Conservation (phyloP, 2,888 invertebrate genomes). For the Caenorhabditis sp. region DNA sequence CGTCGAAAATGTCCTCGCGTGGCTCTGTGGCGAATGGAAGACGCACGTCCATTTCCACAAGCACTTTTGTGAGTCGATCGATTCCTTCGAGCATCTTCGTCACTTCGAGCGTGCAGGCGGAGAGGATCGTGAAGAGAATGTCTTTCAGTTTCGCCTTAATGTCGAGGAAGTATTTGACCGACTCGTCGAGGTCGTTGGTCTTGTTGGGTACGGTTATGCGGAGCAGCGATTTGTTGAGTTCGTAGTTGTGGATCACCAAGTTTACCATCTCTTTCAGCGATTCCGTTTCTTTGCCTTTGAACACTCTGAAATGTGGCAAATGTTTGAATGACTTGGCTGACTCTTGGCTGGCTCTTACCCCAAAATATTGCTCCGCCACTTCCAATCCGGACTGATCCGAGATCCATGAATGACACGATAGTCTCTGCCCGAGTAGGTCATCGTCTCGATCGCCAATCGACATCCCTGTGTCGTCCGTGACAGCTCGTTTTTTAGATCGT, state of each 20-base stretch:
- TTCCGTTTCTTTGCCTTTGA: conserved; percentile 59
- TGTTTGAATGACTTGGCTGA: neutral
- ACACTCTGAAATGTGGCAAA: conserved; percentile 48
- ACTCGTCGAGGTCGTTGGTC: conserved; percentile 34
- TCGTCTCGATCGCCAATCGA: conserved; percentile 50
- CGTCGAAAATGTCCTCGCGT: conserved; percentile 57
- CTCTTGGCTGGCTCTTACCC: conserved; percentile 45
- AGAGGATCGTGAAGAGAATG: conserved; percentile 54
- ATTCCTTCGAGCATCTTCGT: conserved; percentile 53
- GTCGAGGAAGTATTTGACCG: conserved; percentile 45
- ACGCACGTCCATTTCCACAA: conserved; percentile 48
- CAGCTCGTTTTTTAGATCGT: conserved; percentile 64
- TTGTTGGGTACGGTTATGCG: conserved; percentile 47
- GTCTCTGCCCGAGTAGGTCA: conserved; percentile 49
- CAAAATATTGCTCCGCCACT: conserved; percentile 61
- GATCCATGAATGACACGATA: conserved; percentile 63
- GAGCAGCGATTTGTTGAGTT: conserved; percentile 50
- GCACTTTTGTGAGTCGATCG: conserved; percentile 48
- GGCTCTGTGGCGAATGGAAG: conserved; percentile 54
- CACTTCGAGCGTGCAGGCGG: conserved; percentile 51
- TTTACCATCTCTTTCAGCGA: conserved; percentile 61
- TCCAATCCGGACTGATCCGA: conserved; percentile 64
- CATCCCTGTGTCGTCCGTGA: conserved; percentile 58
- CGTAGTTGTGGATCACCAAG: conserved; percentile 61
- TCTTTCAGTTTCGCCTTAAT: conserved; percentile 57